Evolutionary conservation across 2,888 invertebrate genomes (phyloP).

Genomic region (Loripinus fragilis): DNA sequence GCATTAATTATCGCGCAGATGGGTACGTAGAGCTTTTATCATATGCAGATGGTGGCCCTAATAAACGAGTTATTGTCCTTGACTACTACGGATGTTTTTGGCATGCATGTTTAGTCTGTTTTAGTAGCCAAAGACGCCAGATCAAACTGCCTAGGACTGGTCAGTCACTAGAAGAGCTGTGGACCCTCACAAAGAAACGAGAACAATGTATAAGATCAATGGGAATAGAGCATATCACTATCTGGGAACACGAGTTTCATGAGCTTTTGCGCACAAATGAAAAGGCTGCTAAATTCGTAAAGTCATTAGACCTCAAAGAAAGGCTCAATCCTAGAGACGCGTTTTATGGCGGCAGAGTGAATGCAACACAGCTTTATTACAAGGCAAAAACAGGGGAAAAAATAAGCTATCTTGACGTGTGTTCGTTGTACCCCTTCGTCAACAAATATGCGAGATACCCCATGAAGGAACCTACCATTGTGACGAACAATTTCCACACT

Average conservation of each 20-base stretch:
- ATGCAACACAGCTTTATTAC: conserved; percentile 65
- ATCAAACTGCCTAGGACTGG: conserved; percentile 5
- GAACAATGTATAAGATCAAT: too few relatives aligned
- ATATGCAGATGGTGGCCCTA: not conserved
- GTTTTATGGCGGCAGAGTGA: conserved; percentile 71
- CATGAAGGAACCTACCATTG: conserved; percentile 57
- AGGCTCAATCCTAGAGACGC: too few relatives aligned
- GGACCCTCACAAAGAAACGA: too few relatives aligned
- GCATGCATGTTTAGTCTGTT: conserved; percentile 23
- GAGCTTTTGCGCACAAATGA: not conserved
- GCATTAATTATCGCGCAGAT: not conserved
- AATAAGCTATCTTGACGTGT: conserved; percentile 65
- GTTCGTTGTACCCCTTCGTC: conserved; percentile 63
- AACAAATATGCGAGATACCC: conserved; percentile 65
- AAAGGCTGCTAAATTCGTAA: not conserved
- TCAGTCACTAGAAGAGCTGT: conserved; percentile 21
- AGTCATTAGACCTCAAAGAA: conserved; percentile 34
- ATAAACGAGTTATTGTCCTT: not conserved
- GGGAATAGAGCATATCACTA: conserved; percentile 17
- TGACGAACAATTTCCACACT: conserved; percentile 20
- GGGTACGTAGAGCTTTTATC: not conserved
- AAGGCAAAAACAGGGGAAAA: conserved; percentile 46
- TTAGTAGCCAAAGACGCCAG: not conserved
- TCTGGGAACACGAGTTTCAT: conserved; percentile 31
- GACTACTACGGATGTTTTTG: too few relatives aligned